These are phyloP conservation scores for Agrotis clavis DNA, from an alignment of 2,888 invertebrate species.

Conservation along the genomic window DNA sequence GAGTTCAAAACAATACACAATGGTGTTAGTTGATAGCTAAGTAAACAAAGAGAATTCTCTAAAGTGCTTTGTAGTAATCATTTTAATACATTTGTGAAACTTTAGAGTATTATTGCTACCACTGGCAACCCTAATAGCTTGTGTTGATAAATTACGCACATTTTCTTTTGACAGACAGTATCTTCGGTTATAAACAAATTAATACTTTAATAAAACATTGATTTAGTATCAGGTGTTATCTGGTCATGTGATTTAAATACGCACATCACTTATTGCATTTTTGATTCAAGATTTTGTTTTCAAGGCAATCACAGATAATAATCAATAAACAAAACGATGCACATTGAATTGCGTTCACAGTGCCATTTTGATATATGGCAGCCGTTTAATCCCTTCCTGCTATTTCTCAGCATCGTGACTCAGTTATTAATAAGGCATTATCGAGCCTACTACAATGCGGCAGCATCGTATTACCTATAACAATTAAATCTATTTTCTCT, in stretches of 20 bases:
- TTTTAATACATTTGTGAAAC: slow-evolving; percentile 26
- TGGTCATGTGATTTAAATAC: not conserved
- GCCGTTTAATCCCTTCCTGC: not conserved
- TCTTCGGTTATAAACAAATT: not conserved
- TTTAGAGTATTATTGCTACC: slow-evolving; percentile 19
- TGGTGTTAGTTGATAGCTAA: slow-evolving; percentile 28
- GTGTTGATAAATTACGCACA: not conserved
- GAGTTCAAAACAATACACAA: slow-evolving; percentile 52
- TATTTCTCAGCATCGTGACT: slow-evolving; percentile 10
- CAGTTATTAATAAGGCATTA: slow-evolving; percentile 10
- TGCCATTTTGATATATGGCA: not conserved
- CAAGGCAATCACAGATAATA: not conserved
- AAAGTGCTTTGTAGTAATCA: slow-evolving; percentile 38
- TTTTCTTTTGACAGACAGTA: not conserved
- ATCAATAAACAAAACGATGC: not conserved
- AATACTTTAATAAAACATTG: not conserved
- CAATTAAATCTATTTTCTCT: slow-evolving; percentile 30
- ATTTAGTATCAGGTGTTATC: not conserved
- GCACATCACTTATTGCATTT: not conserved
- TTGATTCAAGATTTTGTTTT: not conserved
- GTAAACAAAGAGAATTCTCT: slow-evolving; percentile 45
- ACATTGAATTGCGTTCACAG: not conserved
- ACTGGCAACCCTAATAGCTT: not conserved
- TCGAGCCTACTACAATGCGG: slow-evolving; percentile 17
- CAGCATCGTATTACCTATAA: slow-evolving; percentile 6